Evolutionary conservation across 1,140 invertebrate genomes (phyloP).

Genomic region (Epicauta chinensis): DNA sequence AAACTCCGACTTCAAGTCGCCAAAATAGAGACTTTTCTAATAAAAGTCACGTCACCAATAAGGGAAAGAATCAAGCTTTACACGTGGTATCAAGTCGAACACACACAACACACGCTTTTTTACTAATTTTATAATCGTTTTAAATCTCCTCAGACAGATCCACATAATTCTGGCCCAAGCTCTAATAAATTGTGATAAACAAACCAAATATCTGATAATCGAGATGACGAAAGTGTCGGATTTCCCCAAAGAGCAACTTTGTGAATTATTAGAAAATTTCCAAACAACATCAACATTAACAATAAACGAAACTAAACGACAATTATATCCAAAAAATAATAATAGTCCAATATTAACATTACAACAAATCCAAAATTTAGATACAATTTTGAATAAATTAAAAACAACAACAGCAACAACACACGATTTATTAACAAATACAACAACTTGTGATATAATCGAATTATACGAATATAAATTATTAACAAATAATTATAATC

Average conservation of each 20-base stretch:
- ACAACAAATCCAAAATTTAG: neutral
- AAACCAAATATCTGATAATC: no score
- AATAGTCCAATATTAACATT: conserved; percentile 1
- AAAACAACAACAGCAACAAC: neutral
- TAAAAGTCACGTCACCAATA: no score
- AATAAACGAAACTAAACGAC: no score
- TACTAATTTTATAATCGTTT: neutral
- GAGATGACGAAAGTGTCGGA: no score
- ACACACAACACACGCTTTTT: no score
- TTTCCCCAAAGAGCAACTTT: conserved; percentile 39
- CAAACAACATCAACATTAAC: conserved; percentile 42
- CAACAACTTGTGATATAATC: conserved; percentile 59
- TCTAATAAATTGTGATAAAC: no score
- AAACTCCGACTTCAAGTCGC: no score
- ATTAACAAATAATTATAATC: conserved; percentile 47
- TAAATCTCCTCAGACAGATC: no score
- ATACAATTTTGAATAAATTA: neutral
- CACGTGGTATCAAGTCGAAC: no score
- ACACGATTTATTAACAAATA: conserved; percentile 23
- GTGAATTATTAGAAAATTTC: conserved; percentile 45
- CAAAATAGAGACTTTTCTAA: no score
- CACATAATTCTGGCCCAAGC: no score
- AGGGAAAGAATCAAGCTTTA: no score
- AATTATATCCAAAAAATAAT: neutral
- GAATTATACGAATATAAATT: conserved; percentile 65